A percentile compares a stretch with the other conserved stretches of the same genome.
These are phyloP conservation scores for Ondatra zibethicus DNA, from an alignment of 2,113 vertebrate genomes.

Conservation along the genomic window DNA sequence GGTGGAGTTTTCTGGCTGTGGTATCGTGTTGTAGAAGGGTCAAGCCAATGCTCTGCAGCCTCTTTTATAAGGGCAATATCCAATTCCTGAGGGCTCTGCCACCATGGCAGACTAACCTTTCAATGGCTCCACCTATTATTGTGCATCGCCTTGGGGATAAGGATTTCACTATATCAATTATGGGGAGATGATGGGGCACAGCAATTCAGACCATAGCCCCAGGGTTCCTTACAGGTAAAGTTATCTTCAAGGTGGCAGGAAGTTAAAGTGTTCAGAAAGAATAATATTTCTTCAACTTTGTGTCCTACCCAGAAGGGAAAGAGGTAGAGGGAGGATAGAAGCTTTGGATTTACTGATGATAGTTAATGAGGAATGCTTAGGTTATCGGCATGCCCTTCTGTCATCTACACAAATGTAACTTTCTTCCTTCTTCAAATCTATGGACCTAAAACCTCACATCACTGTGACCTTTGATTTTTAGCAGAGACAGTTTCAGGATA, in stretches of 20 bases:
- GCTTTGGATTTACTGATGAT: not conserved
- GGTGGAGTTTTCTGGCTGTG: not conserved
- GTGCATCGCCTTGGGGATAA: not conserved
- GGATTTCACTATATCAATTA: not conserved
- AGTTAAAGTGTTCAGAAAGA: not conserved
- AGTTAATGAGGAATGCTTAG: not conserved
- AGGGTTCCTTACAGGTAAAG: not conserved
- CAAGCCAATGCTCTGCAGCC: not conserved
- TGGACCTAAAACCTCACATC: not conserved
- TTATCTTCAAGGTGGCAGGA: not conserved
- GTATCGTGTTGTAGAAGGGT: not conserved
- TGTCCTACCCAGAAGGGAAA: not conserved
- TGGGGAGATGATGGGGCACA: not conserved
- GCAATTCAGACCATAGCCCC: not conserved
- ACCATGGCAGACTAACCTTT: not conserved
- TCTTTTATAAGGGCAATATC: not conserved
- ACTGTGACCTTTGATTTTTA: not conserved
- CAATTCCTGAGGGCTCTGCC: not conserved
- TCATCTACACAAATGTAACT: not conserved
- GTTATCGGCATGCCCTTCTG: too few relatives aligned
- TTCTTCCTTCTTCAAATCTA: not conserved
- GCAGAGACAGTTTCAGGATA: constrained; percentile 1
- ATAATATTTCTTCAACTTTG: constrained; percentile 14
- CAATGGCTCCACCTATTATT: not conserved
- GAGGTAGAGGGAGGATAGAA: not conserved